Evolutionary conservation across 2,113 vertebrate genomes (phyloP).

Genomic region (Psilopsiagon aurifrons): DNA sequence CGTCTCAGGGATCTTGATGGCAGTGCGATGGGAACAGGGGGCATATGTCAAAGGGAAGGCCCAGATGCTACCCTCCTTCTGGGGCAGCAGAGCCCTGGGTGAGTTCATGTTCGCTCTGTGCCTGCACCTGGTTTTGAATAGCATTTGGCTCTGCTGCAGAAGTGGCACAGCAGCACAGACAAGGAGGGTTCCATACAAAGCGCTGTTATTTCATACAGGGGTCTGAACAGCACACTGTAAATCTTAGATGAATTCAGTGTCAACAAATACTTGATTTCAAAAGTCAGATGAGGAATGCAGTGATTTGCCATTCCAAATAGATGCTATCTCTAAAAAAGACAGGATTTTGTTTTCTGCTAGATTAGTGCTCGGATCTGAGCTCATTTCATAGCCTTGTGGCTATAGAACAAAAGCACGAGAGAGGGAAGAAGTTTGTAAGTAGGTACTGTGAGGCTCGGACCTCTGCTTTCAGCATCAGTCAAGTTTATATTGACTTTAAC

Average conservation of each 20-base stretch:
- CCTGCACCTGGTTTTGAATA: background rate
- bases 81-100: background rate
- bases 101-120: background rate
- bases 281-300: constrained; percentile 57
- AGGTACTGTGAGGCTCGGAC: background rate
- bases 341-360: constrained; percentile 39
- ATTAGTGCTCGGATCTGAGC: constrained; percentile 14
- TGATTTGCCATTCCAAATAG: constrained; percentile 37
- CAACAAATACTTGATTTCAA: constrained; percentile 34
- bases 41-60: background rate
- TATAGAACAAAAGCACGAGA: background rate
- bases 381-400: background rate
- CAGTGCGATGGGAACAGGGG: background rate
- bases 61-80: background rate
- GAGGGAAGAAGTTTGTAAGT: background rate
- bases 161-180: background rate
- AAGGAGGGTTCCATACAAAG: background rate
- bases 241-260: constrained; percentile 21
- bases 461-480: background rate
- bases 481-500: background rate
- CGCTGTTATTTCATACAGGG: background rate
- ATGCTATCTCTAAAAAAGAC: constrained; percentile 29
- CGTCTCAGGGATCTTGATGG: background rate
- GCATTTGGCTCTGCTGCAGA: background rate
- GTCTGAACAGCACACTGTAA: background rate